Conservation (phyloP, 1,140 invertebrate species). For the Rhagoletis pomonella region DNA sequence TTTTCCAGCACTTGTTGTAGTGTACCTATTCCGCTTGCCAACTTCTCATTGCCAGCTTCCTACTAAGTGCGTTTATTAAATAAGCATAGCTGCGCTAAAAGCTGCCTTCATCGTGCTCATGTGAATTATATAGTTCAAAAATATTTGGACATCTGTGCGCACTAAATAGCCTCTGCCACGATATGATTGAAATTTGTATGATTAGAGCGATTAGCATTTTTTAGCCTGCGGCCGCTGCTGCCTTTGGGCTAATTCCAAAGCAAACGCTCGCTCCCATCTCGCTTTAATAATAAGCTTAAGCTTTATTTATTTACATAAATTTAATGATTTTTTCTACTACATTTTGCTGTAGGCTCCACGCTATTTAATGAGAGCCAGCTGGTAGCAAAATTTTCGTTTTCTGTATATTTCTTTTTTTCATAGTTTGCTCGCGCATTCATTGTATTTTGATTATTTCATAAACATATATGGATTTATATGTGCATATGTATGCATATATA, state of each 20-base stretch:
- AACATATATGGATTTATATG: neutral
- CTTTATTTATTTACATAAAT: neutral
- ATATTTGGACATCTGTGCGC: neutral
- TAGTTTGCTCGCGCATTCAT: neutral
- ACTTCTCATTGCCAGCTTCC: neutral
- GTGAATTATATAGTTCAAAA: constrained; percentile 12
- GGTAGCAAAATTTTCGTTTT: neutral
- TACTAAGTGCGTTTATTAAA: constrained; percentile 3
- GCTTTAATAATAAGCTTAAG: neutral
- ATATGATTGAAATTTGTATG: neutral
- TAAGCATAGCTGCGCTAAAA: neutral
- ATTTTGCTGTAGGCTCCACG: neutral
- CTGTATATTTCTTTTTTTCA: neutral
- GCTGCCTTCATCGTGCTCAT: neutral
- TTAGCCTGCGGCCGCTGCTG: neutral
- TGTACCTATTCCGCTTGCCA: neutral
- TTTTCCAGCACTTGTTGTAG: no score
- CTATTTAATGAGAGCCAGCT: neutral
- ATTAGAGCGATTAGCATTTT: constrained; percentile 11
- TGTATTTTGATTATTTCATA: neutral
- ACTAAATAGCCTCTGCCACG: neutral
- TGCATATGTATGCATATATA: neutral
- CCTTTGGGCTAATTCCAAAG: neutral
- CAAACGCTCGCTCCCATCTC: neutral
- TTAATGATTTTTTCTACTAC: neutral